Base-by-base conservation (phyloP, 2,113 vertebrate genomes). In the Colaptes auratus region DNA sequence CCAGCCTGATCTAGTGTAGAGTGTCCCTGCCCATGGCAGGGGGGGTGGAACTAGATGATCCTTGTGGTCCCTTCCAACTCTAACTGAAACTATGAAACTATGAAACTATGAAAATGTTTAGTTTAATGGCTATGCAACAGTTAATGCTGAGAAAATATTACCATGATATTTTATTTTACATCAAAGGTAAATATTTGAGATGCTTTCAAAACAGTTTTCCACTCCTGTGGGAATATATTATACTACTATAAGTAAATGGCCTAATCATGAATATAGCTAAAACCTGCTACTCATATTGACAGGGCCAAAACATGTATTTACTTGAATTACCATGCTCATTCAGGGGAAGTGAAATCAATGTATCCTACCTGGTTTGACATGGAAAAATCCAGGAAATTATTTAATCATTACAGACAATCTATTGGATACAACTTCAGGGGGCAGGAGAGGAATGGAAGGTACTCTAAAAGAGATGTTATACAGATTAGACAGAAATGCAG, bases 121-220 rank as follows among this genome's bases (percentile, higher is more conserved):
- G 21, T 50, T 20, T 21, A 50, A 19, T 9, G 19, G 30, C 52
- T 80, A 21, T 69, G 31, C 56, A 46, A 25, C 71, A 76, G 58
- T 82, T 95, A 75, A 79, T 50, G 20, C 12, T 55, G 80, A 24
- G 28, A n/a, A 4, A 58, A 19, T 44, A 80, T 42, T 94, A 59
- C 60, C 31, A 19, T 59, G 59, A 64, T 60, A 48, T 80, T 95
- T 94, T 79, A 65, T 67, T 96, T 84, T 42, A 69, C 89, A 27
- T 64, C 27, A 96, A 86, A 75, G 36, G 0, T 15, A 95, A 94
- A 59, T 67, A 74, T 27, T 58, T 63, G 3, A 92, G 67, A 76
- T 61, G 48, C 83, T 77, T 95, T 92, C 69, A 86, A 93, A 71
- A 21, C 30, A 74, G 67, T 86, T 96, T 86, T 84, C 72, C 15